A percentile compares a stretch with the other conserved stretches of the same genome.
These are phyloP conservation scores for Pseudotriccus pelzelni DNA, from an alignment of 2,797 vertebrate genomes.

Conservation along the genomic window DNA sequence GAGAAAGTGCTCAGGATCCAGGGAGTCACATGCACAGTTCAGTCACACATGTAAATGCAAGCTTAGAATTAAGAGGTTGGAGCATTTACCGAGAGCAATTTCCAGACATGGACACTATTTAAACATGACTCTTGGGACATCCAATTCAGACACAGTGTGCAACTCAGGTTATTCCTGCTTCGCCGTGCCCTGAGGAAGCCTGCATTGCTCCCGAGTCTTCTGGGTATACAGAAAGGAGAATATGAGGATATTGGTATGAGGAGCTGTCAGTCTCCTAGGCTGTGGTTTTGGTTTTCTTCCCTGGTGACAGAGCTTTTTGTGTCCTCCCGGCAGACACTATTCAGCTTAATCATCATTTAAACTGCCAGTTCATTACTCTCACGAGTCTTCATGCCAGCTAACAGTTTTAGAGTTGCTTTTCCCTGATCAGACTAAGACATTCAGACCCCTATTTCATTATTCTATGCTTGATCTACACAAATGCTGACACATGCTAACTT, in stretches of 20 bases:
- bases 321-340: slow-evolving; percentile 14
- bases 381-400: not conserved
- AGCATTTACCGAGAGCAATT: not conserved
- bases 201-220: not conserved
- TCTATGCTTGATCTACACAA: slow-evolving; percentile 32
- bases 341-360: slow-evolving; percentile 50
- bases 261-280: slow-evolving; percentile 8
- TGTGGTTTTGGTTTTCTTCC: slow-evolving; percentile 14
- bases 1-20: not conserved
- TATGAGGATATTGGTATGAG: not conserved
- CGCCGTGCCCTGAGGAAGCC: not conserved
- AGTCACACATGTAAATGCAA: not conserved
- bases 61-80: not conserved
- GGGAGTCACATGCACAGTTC: not conserved
- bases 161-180: not conserved
- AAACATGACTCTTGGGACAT: not conserved
- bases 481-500: slow-evolving; percentile 31
- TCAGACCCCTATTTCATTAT: slow-evolving; percentile 7
- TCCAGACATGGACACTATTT: not conserved
- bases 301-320: slow-evolving; percentile 10
- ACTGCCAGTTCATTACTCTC: slow-evolving; percentile 38
- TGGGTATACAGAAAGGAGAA: not conserved
- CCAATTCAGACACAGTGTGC: not conserved
- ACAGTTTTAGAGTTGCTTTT: slow-evolving; percentile 28
- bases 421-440: slow-evolving; percentile 10